Percentiles rank a stretch among this genome's conserved stretches.
Evolutionary conservation across 1,140 invertebrate species (phyloP).

Genomic region (fruit fly (Drosophila melanogaster)): Release_6_plus_ISO1_MT NT_033779.5:4727501-4728000

Average conservation of each 20-base stretch:
- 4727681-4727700: background rate
- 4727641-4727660: background rate
- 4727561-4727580: no score
- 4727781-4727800: slow-evolving; percentile 42
- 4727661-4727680: background rate
- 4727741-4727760: slow-evolving; percentile 28
- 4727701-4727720: slow-evolving; percentile 13
- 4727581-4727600: no score
- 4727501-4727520: no score
- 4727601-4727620: no score
- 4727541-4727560: no score
- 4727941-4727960: slow-evolving; percentile 39
- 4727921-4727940: slow-evolving; percentile 49
- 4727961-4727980: slow-evolving; percentile 45
- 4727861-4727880: slow-evolving; percentile 27
- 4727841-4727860: slow-evolving; percentile 23
- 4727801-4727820: background rate
- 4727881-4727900: slow-evolving; percentile 21
- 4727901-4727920: slow-evolving; percentile 27
- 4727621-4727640: background rate
- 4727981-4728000: slow-evolving; percentile 38
- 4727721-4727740: slow-evolving; percentile 48
- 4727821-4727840: background rate
- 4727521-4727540: no score
- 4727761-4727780: slow-evolving; percentile 44